Percentiles rank a stretch among this genome's conserved stretches.
phyloP scores from a whole-genome alignment of 2,113 vertebrate genomes.

The Pomatostomus ruficeps region DNA sequence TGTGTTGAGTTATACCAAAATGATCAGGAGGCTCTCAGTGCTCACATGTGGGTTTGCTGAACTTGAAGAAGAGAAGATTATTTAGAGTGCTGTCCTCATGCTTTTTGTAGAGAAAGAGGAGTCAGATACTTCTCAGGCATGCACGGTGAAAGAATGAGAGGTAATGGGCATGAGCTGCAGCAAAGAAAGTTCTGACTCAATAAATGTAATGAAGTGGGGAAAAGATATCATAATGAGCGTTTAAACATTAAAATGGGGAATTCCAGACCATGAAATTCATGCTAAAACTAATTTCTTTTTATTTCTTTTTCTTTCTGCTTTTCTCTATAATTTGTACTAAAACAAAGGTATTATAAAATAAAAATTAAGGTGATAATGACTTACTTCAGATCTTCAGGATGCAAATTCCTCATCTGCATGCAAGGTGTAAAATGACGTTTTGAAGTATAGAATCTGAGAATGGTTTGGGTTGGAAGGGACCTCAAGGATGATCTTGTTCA shows the following conservation, averaged over 20 bases:
- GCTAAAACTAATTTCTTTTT: not conserved
- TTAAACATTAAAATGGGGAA: not conserved
- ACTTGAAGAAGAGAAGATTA: not conserved
- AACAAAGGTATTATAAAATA: not conserved
- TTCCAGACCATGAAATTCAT: not conserved
- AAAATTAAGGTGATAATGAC: not conserved
- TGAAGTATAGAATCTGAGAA: not conserved
- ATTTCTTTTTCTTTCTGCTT: not conserved
- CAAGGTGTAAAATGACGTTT: not conserved
- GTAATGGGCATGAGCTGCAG: not conserved
- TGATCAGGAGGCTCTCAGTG: not conserved
- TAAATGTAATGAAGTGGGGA: not conserved
- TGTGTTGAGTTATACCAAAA: not conserved
- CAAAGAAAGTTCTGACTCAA: not conserved
- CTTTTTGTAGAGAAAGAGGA: not conserved
- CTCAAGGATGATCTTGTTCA: not conserved
- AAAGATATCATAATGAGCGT: not conserved
- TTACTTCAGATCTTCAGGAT: not conserved
- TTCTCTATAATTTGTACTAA: not conserved
- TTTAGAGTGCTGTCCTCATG: not conserved
- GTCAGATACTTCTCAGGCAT: not conserved
- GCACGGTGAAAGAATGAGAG: accelerated
- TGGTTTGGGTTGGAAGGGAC: not conserved
- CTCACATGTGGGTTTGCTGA: not conserved
- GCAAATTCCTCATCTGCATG: not conserved